Evolutionary conservation across 2,888 invertebrate genomes (phyloP).

Genomic region (Papilio gigon): DNA sequence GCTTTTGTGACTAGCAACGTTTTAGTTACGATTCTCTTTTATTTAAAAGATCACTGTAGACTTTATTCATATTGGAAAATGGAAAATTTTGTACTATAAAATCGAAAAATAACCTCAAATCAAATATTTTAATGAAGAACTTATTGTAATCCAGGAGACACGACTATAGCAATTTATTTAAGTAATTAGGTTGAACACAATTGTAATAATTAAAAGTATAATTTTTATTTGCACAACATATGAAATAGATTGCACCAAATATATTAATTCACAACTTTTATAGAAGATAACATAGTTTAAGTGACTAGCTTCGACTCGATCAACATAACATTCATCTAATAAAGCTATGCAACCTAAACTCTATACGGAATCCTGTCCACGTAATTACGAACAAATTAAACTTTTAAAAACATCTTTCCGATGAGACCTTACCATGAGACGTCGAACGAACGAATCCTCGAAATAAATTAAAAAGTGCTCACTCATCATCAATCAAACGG

Average conservation of each 20-base stretch:
- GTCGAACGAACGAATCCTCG: slow-evolving; percentile 70
- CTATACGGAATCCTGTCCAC: slow-evolving; percentile 36
- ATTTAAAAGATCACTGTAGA: slow-evolving; percentile 28
- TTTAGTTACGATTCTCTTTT: slow-evolving; percentile 39
- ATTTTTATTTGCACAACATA: not conserved
- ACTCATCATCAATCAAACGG: slow-evolving; percentile 81
- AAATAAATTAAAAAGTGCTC: slow-evolving; percentile 81
- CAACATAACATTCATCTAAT: not conserved
- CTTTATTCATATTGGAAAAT: slow-evolving; percentile 26
- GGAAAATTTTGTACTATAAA: not conserved
- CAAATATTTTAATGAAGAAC: not conserved
- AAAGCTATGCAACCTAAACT: not conserved
- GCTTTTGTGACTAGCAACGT: slow-evolving; percentile 35
- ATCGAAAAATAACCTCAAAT: not conserved
- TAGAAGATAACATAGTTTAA: not conserved
- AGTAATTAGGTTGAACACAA: not conserved
- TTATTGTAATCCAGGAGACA: not conserved
- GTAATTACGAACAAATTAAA: slow-evolving; percentile 41
- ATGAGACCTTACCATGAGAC: slow-evolving; percentile 62
- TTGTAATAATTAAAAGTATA: not conserved
- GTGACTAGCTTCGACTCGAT: not conserved
- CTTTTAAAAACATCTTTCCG: slow-evolving; percentile 48
- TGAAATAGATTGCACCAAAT: too few species aligned
- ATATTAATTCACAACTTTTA: not conserved
- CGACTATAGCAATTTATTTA: not conserved